phyloP scores from a whole-genome alignment of 2,797 vertebrate genomes.

The Bradypus variegatus region DNA sequence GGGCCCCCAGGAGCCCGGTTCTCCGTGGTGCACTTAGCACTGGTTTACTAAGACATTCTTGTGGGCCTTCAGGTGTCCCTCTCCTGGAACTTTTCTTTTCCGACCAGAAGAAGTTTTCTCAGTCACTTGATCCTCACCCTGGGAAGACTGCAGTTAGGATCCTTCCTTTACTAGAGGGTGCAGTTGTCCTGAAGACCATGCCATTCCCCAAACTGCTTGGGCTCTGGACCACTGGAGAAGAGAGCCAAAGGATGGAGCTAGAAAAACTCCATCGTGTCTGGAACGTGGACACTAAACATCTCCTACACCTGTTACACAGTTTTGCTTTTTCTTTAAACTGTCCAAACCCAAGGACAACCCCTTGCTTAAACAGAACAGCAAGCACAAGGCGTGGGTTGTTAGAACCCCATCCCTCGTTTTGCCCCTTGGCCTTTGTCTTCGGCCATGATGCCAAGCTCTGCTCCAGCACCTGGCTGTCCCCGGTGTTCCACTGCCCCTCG shows the following conservation, averaged over 20 bases:
- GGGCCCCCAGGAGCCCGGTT: accelerated
- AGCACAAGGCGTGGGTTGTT: accelerated
- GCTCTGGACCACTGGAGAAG: background rate
- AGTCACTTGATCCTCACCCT: background rate
- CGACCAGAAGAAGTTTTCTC: background rate
- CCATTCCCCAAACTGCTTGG: background rate
- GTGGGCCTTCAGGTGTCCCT: accelerated
- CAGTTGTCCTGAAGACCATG: too few relatives aligned
- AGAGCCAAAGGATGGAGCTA: background rate
- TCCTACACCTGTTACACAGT: accelerated
- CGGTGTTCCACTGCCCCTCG: accelerated
- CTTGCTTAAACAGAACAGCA: background rate
- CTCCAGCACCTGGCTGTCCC: too few relatives aligned
- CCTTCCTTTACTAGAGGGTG: too few relatives aligned
- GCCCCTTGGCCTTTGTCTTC: accelerated
- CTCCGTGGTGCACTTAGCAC: accelerated
- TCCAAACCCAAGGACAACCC: background rate
- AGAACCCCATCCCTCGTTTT: background rate
- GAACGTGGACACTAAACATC: accelerated
- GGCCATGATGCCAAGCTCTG: accelerated
- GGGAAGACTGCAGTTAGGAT: background rate
- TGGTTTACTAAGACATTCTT: too few relatives aligned
- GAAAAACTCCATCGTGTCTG: background rate
- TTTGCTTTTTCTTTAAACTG: too few relatives aligned
- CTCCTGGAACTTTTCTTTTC: background rate